A percentile compares a stretch with the other conserved stretches of the same genome.
Evolutionary conservation across 1,140 invertebrate species (phyloP).

Genomic region (Drosophila athabasca): DNA sequence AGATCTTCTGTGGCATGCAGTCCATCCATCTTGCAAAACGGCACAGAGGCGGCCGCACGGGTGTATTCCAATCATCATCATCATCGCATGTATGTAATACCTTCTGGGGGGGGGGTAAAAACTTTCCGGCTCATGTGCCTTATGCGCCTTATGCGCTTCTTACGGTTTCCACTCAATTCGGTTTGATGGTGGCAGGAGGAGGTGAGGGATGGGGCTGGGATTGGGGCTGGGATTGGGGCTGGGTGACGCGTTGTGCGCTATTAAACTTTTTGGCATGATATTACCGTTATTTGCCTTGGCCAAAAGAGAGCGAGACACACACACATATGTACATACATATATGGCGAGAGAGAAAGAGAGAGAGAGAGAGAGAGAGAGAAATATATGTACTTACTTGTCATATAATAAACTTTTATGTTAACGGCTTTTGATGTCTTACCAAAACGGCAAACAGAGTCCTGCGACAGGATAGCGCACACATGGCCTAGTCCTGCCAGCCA

Average conservation of each 20-base stretch:
- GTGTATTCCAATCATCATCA: conserved; percentile 40
- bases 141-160: conserved; percentile 55
- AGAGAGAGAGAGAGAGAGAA: conserved; percentile 8
- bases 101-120: conserved; percentile 5
- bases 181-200: conserved; percentile 22
- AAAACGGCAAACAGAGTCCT: conserved; percentile 44
- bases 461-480: conserved; percentile 43
- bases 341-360: no score
- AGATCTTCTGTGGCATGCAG: conserved; percentile 17
- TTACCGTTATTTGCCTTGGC: conserved; percentile 63
- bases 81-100: conserved; percentile 32
- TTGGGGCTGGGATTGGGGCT: neutral
- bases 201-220: neutral
- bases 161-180: conserved; percentile 78
- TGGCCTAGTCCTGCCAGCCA: conserved; percentile 33
- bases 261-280: conserved; percentile 80
- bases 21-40: conserved; percentile 33
- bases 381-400: conserved; percentile 76
- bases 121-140: conserved; percentile 71
- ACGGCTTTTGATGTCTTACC: conserved; percentile 72
- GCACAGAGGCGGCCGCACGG: neutral
- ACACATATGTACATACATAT: neutral
- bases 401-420: conserved; percentile 82
- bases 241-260: conserved; percentile 69
- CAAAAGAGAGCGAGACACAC: neutral